Conservation (phyloP, 2,888 invertebrate genomes). For the Sarcophaga variegata region DNA sequence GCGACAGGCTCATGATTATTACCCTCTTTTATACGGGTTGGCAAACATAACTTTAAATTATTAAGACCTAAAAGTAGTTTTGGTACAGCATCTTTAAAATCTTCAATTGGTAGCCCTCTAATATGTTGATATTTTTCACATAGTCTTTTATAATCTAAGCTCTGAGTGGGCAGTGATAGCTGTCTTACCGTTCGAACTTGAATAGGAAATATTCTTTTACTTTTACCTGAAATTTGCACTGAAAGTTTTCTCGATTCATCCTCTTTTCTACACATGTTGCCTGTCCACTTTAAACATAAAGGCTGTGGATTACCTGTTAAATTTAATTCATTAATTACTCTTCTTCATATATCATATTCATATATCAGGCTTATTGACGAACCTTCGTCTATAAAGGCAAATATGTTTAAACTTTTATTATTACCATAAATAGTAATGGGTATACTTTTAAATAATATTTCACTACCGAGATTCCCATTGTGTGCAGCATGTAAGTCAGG, state of each 20-base stretch:
- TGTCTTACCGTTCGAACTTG: slow-evolving; percentile 20
- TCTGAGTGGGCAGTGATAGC: slow-evolving; percentile 18
- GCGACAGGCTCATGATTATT: slow-evolving; percentile 31
- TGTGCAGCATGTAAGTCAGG: slow-evolving; percentile 13
- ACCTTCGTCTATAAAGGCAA: slow-evolving; percentile 55
- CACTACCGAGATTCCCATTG: slow-evolving; percentile 6
- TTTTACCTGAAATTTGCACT: slow-evolving; percentile 41
- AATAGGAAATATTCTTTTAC: slow-evolving; percentile 17
- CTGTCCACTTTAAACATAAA: slow-evolving; percentile 65
- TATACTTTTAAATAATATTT: slow-evolving; percentile 53
- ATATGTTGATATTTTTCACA: slow-evolving; percentile 5
- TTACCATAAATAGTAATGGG: slow-evolving; percentile 39
- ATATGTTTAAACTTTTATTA: slow-evolving; percentile 57
- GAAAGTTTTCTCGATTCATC: slow-evolving; percentile 37
- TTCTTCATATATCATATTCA: slow-evolving; percentile 10
- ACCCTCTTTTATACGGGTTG: slow-evolving; percentile 7
- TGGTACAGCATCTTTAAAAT: slow-evolving; percentile 34
- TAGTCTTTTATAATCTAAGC: slow-evolving; percentile 9
- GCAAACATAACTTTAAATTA: slow-evolving; percentile 41
- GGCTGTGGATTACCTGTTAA: slow-evolving; percentile 53
- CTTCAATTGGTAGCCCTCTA: slow-evolving; percentile 11
- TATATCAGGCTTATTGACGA: slow-evolving; percentile 60
- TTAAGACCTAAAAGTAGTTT: slow-evolving; percentile 53
- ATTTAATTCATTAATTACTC: slow-evolving; percentile 33
- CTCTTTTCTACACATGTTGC: slow-evolving; percentile 50